Evolutionary conservation across 37 sponge, comb jelly and placozoan species (phyloP).

Genomic region (Amphimedon queenslandica): DNA sequence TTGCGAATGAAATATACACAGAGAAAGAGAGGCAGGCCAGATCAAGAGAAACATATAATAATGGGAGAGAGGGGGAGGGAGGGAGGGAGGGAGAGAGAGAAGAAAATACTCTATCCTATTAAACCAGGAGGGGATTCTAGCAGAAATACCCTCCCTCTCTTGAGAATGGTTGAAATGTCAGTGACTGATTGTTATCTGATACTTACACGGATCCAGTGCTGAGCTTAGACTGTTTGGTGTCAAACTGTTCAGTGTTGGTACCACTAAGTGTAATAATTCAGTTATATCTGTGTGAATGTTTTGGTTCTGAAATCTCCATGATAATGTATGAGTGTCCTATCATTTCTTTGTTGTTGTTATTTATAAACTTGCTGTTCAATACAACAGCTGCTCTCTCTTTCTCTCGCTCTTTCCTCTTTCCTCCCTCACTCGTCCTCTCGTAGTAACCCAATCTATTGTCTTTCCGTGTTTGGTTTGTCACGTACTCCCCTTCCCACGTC

Average conservation of each 20-base stretch:
- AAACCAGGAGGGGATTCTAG: no score
- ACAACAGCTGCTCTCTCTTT: not conserved
- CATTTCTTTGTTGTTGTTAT: not conserved
- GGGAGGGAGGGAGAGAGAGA: not conserved
- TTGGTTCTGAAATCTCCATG: no score
- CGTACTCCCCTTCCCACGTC: not conserved
- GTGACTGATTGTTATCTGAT: not conserved
- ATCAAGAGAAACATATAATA: not conserved
- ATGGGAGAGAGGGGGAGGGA: constrained; percentile 6
- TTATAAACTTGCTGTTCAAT: not conserved
- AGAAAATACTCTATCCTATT: no score
- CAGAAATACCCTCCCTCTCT: not conserved
- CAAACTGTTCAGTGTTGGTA: no score
- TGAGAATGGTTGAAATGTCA: not conserved
- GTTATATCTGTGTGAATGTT: no score
- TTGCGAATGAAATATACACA: no score
- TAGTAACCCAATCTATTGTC: not conserved
- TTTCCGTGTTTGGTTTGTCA: not conserved
- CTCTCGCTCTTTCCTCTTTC: not conserved
- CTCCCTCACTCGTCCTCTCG: not conserved
- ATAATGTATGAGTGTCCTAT: no score
- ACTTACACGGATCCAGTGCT: not conserved
- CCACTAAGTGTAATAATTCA: no score
- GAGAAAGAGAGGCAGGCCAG: not conserved
- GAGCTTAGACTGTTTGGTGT: no score